These are phyloP conservation scores for Pterobdella sp. DNA, from an alignment of 2,888 invertebrate genomes.

Conservation along the genomic window DNA sequence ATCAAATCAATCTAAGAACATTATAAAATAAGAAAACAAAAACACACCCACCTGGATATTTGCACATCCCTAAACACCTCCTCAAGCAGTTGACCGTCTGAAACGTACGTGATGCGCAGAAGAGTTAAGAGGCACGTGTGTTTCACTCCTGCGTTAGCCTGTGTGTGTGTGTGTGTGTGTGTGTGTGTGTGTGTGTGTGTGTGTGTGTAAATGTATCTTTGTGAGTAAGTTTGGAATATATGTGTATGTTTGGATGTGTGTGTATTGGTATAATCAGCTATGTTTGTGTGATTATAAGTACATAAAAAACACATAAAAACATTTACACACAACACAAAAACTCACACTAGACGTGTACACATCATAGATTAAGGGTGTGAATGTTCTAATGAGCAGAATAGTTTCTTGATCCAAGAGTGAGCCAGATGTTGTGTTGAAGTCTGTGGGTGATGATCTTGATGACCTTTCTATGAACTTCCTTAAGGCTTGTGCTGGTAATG, in stretches of 20 bases:
- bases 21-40: too few species aligned
- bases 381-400: slow-evolving; percentile 47
- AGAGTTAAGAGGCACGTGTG: slow-evolving; percentile 92
- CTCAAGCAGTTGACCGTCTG: slow-evolving; percentile 73
- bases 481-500: background rate
- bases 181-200: background rate
- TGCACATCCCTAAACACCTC: slow-evolving; percentile 51
- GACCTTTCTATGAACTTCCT: too few species aligned
- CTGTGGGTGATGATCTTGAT: background rate
- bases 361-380: slow-evolving; percentile 90
- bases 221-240: too few species aligned
- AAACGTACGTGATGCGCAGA: slow-evolving; percentile 89
- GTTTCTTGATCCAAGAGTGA: background rate
- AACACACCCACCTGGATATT: slow-evolving; percentile 25
- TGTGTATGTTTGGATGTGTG: too few species aligned
- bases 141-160: slow-evolving; percentile 88
- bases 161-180: slow-evolving; percentile 1
- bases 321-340: background rate
- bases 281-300: too few species aligned
- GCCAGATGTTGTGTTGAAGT: background rate
- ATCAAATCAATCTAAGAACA: too few species aligned
- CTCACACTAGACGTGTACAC: slow-evolving; percentile 83
- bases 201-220: too few species aligned
- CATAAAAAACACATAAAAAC: too few species aligned
- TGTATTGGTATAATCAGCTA: too few species aligned